Evolutionary conservation across 92 coral and sea anemone species (phyloP), one percentile per base, ranked within the genome.

Genomic region (Umimayanthus kanabou): DNA sequence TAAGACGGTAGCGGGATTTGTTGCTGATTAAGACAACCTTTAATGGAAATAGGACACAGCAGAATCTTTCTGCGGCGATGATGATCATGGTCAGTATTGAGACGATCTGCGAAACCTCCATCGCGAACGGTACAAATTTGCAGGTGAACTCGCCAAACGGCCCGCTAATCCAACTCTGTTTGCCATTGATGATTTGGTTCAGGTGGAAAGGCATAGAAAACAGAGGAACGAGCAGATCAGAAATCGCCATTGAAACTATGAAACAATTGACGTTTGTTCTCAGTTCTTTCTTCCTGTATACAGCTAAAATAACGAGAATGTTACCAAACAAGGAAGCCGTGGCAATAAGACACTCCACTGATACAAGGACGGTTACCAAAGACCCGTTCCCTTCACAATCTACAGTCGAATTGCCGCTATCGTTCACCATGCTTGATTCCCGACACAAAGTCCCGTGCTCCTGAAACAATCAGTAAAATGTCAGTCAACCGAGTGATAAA

Each of bases 201-300:
- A 90, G 81, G 91, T 90, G 87, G 8, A 93, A 42, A 8, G 97
- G 97, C 93, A 92, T 88, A 90, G 85, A 88, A 58, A 92, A 90
- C 50, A 94, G 88, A 9, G 97, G 87, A 30, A 92, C 82, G 13
- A 94, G 78, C 80, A 94, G 74, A 58, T 94, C 97, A 25, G 95
- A 89, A 47, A 47, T 6, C 50, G 50, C 50, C 50, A 47, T 47
- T 47, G 50, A 47, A 47, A 47, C 50, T 47, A 47, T 47, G 50
- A 47, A 47, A 10, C 50, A 47, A 11, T 47, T 47, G 11, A 47
- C 9, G 50, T 47, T 47, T 47, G 50, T 47, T 47, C 50, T 47
- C 10, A 47, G 50, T 47, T 47, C 50, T 11, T 47, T 47, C 50
- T 47, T 47, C 11, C 50, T 47, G 11, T 11, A 47, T 47, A 47